Base-by-base conservation (phyloP, 2,888 invertebrate species). In the Myathropa florea region DNA sequence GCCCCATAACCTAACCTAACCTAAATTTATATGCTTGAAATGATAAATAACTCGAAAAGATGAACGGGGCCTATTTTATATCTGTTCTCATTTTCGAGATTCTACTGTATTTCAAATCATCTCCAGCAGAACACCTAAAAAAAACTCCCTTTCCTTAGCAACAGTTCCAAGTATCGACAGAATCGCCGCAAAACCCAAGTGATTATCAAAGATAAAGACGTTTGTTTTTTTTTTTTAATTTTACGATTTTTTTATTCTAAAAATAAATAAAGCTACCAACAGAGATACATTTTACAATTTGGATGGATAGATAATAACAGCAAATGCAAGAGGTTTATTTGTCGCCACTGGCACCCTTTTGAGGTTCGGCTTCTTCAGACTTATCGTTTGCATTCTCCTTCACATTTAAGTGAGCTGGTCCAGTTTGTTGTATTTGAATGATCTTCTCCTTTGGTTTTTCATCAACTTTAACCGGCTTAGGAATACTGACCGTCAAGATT, bases 401-500 rank as follows among this genome's bases (percentile, higher is more conserved):
- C 0, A 94, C 89, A 85, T 93, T 93, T 76, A 94, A 92, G 63
- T 94, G 92, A 0, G 94, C 94, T 0, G 94, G 94, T 0, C 95
- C 95, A 0, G 94, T 95, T 23, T 95, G 94, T 2, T 94, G 93
- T 33, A 95, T 95, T n/a, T 94, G 94, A 3, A 95, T 92, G 0
- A 93, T 90, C 36, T 95, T 93, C 72, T 94, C 95, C 1, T 93
- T 93, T 0, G 91, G 90, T 30, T 90, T 89, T 21, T 89, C 88
- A n/a, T 90, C 83, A 2, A 90, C 82, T 30, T 90, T 91, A 2
- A 65, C 21, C 63, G 92, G 92, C 89, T 92, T 94, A 55, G 96
- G 96, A 4, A 95, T 96, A 30, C 95, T 94, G 46, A 96, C 93
- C 64, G 94, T 94, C 88, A 96, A 92, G 80, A 96, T 94, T 1